These are phyloP conservation scores for Heteropelma amictum DNA, from an alignment of 2,888 invertebrate species.

Conservation along the genomic window DNA sequence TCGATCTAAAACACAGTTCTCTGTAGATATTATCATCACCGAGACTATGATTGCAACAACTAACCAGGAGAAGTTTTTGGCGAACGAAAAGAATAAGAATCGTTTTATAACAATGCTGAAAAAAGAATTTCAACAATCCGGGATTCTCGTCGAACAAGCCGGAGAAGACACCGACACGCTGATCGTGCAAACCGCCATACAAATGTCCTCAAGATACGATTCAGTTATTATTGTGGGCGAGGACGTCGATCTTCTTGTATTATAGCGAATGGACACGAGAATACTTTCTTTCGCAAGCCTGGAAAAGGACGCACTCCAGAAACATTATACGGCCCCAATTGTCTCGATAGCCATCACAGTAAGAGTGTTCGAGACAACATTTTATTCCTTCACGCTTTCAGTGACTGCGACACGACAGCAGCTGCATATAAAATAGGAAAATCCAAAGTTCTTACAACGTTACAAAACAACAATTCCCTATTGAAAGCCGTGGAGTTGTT, in stretches of 20 bases:
- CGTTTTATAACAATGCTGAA: conserved; percentile 63
- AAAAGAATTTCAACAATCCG: conserved; percentile 63
- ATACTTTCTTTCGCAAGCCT: conserved; percentile 61
- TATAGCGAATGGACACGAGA: conserved; percentile 60
- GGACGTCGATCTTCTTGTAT: conserved; percentile 64
- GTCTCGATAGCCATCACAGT: conserved; percentile 57
- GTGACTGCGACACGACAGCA: conserved; percentile 60
- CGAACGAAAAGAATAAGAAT: conserved; percentile 58
- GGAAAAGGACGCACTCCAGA: conserved; percentile 57
- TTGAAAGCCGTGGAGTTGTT: conserved; percentile 22
- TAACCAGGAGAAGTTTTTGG: conserved; percentile 58
- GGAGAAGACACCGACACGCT: conserved; percentile 61
- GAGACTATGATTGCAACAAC: conserved; percentile 45
- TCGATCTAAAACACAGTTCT: conserved; percentile 19
- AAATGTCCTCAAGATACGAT: conserved; percentile 47
- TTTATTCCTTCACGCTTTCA: conserved; percentile 52
- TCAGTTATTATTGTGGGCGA: conserved; percentile 65
- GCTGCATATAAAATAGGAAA: conserved; percentile 29
- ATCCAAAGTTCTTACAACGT: not conserved
- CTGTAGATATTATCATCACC: conserved; percentile 13
- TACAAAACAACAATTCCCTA: not conserved
- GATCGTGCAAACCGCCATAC: conserved; percentile 63
- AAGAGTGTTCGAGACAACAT: conserved; percentile 57
- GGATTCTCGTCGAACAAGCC: conserved; percentile 67
- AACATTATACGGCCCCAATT: not conserved